phyloP scores from a whole-genome alignment of 2,797 vertebrate genomes.

The Chaetodon trifasciatus region DNA sequence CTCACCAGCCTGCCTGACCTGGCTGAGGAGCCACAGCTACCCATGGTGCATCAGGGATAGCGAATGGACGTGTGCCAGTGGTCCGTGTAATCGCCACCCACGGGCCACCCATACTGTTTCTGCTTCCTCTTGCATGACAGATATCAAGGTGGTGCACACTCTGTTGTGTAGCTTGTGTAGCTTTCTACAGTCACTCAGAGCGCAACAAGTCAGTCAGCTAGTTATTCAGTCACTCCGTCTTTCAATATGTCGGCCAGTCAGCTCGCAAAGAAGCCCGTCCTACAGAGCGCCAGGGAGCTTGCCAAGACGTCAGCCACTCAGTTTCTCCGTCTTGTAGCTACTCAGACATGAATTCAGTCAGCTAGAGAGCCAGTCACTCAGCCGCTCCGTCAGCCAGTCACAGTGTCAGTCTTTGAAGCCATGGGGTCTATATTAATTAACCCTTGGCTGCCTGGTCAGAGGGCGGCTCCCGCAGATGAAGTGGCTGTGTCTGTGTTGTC shows the following conservation, averaged over 20 bases:
- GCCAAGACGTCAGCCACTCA: conserved; percentile 21
- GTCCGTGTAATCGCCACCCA: conserved; percentile 42
- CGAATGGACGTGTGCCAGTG: conserved; percentile 34
- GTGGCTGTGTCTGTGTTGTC: conserved; percentile 85
- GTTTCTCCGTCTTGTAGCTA: background rate
- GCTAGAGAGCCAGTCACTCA: conserved; percentile 35
- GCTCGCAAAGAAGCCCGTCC: background rate
- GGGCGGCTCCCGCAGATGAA: conserved; percentile 79
- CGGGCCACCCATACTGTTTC: conserved; percentile 13
- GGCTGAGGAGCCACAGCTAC: conserved; percentile 18
- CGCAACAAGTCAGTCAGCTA: conserved; percentile 43
- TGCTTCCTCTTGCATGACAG: conserved; percentile 4
- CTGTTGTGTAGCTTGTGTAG: conserved; percentile 21
- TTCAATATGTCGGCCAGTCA: conserved; percentile 26
- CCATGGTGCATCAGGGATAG: conserved; percentile 39
- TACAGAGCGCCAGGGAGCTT: conserved; percentile 15
- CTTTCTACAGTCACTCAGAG: conserved; percentile 11
- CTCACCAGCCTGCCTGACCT: conserved; percentile 12
- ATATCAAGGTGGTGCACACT: conserved; percentile 6
- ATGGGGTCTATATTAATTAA: conserved; percentile 91
- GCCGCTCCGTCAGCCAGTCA: conserved; percentile 44
- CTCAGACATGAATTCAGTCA: conserved; percentile 36
- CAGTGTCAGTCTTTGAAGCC: conserved; percentile 79
- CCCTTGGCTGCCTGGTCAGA: conserved; percentile 83
- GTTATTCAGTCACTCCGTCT: conserved; percentile 9